phyloP scores from a whole-genome alignment of 2,113 vertebrate genomes.

The rabbit (Oryctolagus cuniculus) region DNA sequence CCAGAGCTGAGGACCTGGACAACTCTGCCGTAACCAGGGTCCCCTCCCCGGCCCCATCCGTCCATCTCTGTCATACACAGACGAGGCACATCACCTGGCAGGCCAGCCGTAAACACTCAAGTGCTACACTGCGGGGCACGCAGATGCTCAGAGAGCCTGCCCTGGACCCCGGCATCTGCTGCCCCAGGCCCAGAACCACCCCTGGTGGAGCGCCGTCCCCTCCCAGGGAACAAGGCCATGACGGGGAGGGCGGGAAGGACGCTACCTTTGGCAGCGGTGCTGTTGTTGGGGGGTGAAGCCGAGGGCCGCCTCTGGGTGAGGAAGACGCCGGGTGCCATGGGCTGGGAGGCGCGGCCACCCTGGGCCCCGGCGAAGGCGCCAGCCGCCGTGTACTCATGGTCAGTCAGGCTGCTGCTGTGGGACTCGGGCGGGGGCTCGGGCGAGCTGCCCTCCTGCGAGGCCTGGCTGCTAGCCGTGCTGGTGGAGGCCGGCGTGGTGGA shows the following conservation, averaged over 20 bases:
- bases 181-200: neutral
- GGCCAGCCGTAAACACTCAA: neutral
- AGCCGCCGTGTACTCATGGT: constrained; percentile 94
- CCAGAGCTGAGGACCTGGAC: neutral
- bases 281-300: constrained; percentile 94
- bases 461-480: constrained; percentile 83
- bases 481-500: constrained; percentile 73
- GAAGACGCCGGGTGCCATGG: constrained; percentile 98
- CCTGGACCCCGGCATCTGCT: neutral
- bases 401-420: constrained; percentile 93
- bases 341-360: constrained; percentile 91
- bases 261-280: constrained; percentile 91
- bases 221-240: rapidly evolving
- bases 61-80: neutral
- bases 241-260: neutral
- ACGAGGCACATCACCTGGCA: neutral
- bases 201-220: neutral
- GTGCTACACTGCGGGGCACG: rapidly evolving
- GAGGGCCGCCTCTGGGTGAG: constrained; percentile 95
- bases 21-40: rapidly evolving
- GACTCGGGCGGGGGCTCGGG: constrained; percentile 94
- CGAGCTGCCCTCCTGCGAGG: constrained; percentile 95
- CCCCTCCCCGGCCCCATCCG: rapidly evolving
- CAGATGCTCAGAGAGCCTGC: rapidly evolving
- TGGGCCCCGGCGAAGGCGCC: constrained; percentile 89